Base-by-base conservation (phyloP, 2,888 invertebrate genomes). In the Lathronympha strigana region DNA sequence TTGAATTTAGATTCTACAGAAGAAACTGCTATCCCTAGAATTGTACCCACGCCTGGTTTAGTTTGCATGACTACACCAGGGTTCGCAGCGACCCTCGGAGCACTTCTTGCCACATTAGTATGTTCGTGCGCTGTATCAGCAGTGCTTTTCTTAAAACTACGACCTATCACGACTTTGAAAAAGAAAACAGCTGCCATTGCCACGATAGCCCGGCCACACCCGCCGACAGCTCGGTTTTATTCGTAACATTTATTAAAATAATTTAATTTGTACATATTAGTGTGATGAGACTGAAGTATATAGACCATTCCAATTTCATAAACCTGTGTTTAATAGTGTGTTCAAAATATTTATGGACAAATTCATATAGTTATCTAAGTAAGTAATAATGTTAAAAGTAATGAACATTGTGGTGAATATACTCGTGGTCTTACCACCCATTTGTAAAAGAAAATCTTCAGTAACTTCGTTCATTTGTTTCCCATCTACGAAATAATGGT, bases 61-160 rank as follows among this genome's bases (percentile, higher is more conserved):
- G 97, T 98, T 71, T 98, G 98, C 86, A 97, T 98, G 97, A 97
- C 98, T 0, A 97, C 97, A 4, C 96, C 97, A n/a, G 97, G 98
- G 11, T 98, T 98, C 79, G 96, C 97, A 40, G 96, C 97, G 33
- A 97, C 97, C 28, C 92, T 98, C 28, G 94, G 97, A 57, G 94
- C 98, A 51, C 93, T 98, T 23, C 93, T 98, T 67, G 96, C 95
- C 61, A 96, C 98, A 58, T 91, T 98, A 72, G 91, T 98, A 63
- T 94, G 96, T 66, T 97, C 98, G 9, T 98, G 97, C 81, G 92
- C 97, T 33, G 93, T 97, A 71, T 97, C 98, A 55, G 96, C 97
- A 21, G 95, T 98, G 76, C 93, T 98, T 17, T 98, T 97, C 84
- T 93, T 97, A 50, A 95, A 96, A 74, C 92, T 97, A 76, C 93